Percentiles rank a stretch among this genome's conserved stretches.
Evolutionary conservation across 2,888 invertebrate species (phyloP).

Genomic region (Sialis lutaria): DNA sequence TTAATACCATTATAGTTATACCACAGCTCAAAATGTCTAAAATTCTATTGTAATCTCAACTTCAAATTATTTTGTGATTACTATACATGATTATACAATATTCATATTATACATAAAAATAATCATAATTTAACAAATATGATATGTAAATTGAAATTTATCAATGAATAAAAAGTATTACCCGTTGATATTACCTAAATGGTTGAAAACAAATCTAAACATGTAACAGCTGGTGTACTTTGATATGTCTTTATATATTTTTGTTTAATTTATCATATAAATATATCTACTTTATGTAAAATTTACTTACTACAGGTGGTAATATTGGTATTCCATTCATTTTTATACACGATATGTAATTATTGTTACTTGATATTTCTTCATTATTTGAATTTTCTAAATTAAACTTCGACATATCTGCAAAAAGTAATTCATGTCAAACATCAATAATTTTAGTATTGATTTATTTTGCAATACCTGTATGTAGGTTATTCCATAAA

Average conservation of each 20-base stretch:
- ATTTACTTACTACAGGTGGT: slow-evolving; percentile 50
- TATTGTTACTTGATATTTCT: slow-evolving; percentile 13
- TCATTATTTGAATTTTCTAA: background rate
- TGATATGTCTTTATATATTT: background rate
- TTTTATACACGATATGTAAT: slow-evolving; percentile 52
- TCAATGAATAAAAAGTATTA: no score
- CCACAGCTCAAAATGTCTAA: no score
- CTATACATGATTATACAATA: no score
- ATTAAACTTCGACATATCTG: background rate
- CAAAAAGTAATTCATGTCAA: background rate
- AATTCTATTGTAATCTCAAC: no score
- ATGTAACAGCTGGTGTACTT: background rate
- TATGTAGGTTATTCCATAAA: no score
- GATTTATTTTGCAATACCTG: no score
- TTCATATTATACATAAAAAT: no score
- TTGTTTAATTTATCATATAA: background rate
- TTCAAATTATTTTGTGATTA: no score
- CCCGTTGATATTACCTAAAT: background rate
- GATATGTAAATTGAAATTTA: no score
- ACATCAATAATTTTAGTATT: no score
- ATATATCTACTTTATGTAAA: background rate
- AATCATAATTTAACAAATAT: no score
- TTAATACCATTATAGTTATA: no score
- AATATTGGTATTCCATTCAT: slow-evolving; percentile 55
- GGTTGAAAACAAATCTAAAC: slow-evolving; percentile 6